These are phyloP conservation scores for Prietella phreatophila DNA, from an alignment of 2,113 vertebrate species.

Conservation along the genomic window DNA sequence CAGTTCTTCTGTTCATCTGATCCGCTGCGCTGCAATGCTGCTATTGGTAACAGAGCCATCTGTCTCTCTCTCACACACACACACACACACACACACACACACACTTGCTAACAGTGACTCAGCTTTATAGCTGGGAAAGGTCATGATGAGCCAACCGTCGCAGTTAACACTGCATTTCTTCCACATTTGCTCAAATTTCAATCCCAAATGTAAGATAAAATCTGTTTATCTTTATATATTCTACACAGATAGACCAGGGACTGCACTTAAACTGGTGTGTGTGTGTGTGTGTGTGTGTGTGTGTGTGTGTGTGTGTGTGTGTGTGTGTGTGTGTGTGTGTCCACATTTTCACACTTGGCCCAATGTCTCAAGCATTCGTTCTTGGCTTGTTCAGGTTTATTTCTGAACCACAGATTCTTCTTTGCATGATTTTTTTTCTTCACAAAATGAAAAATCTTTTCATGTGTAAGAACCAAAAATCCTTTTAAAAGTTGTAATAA, in stretches of 20 bases:
- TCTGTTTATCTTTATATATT: neutral
- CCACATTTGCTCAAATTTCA: neutral
- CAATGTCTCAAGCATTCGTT: neutral
- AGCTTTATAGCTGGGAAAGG: conserved; percentile 29
- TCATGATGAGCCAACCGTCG: neutral
- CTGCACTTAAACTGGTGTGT: neutral
- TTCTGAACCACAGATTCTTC: neutral
- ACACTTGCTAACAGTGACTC: conserved; percentile 27
- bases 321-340: neutral
- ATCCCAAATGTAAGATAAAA: neutral
- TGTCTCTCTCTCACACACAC: conserved; percentile 21
- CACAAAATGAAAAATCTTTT: neutral
- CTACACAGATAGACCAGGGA: neutral
- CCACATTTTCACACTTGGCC: neutral
- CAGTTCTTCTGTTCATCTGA: conserved; percentile 6
- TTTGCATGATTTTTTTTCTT: neutral
- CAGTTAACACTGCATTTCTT: neutral
- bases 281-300: neutral
- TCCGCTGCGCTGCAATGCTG: conserved; percentile 12
- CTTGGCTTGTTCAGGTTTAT: neutral
- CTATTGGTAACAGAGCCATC: conserved; percentile 33
- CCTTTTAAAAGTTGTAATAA: neutral
- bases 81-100: conserved; percentile 24
- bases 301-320: neutral
- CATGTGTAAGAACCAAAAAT: neutral